A percentile compares a stretch with the other conserved stretches of the same genome.
These are phyloP conservation scores for Drosophila lutescens DNA, from an alignment of 2,888 invertebrate genomes.

Conservation along the genomic window DNA sequence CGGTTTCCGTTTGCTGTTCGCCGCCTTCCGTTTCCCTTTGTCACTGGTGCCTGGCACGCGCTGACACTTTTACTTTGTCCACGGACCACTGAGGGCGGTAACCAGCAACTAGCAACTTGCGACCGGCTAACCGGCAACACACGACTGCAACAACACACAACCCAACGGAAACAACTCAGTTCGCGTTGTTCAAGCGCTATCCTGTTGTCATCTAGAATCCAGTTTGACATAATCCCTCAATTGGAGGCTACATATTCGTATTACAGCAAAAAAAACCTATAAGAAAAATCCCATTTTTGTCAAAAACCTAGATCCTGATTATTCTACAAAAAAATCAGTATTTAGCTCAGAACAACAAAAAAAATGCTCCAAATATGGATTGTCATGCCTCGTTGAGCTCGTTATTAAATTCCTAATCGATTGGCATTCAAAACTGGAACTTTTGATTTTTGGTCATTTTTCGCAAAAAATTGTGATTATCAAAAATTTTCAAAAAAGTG, in stretches of 20 bases:
- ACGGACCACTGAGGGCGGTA: conserved; percentile 12
- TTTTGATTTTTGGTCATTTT: too few relatives aligned
- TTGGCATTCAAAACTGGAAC: too few relatives aligned
- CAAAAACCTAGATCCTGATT: too few relatives aligned
- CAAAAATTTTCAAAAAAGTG: too few relatives aligned
- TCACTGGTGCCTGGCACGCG: conserved; percentile 70
- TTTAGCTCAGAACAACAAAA: too few relatives aligned
- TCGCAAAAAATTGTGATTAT: too few relatives aligned
- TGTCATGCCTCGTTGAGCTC: too few relatives aligned
- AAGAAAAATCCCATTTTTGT: too few relatives aligned
- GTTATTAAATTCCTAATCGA: too few relatives aligned
- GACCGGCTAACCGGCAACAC: conserved; percentile 8
- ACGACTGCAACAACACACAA: neutral
- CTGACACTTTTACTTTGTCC: conserved; percentile 76
- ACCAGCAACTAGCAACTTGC: conserved; percentile 18
- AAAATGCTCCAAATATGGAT: too few relatives aligned
- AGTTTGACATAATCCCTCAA: conserved; percentile 17
- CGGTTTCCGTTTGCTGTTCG: conserved; percentile 12
- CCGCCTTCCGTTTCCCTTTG: conserved; percentile 29
- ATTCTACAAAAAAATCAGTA: too few relatives aligned
- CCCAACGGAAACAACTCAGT: conserved; percentile 11
- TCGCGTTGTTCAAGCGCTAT: neutral
- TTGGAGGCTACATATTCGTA: neutral
- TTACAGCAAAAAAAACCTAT: too few relatives aligned
- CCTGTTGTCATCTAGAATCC: conserved; percentile 24